These are phyloP conservation scores for Phyllotreta striolata DNA, from an alignment of 2,888 invertebrate species.

Conservation along the genomic window DNA sequence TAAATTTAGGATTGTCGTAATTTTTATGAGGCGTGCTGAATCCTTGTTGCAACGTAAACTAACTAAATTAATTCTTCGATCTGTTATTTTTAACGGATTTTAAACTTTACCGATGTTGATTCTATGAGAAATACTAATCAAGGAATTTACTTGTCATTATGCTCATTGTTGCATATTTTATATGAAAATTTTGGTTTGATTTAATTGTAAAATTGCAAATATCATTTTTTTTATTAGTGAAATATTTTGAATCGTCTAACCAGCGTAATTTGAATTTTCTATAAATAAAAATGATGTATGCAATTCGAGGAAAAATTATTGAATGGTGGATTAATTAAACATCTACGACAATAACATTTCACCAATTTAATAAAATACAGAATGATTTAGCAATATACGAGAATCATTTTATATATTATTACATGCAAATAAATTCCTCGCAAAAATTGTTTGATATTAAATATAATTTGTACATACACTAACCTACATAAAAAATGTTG, in stretches of 20 bases:
- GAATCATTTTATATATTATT: too few species aligned
- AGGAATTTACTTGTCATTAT: conserved; percentile 39
- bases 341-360: conserved; percentile 20
- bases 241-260: background rate
- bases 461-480: conserved; percentile 6
- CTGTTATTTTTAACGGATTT: conserved; percentile 21
- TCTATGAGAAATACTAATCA: conserved; percentile 31
- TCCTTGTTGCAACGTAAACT: conserved; percentile 4
- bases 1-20: too few species aligned
- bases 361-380: conserved; percentile 12
- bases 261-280: background rate
- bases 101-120: conserved; percentile 41
- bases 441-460: background rate
- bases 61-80: conserved; percentile 27
- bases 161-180: conserved; percentile 44
- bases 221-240: conserved; percentile 13
- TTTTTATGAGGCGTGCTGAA: background rate
- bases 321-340: conserved; percentile 12
- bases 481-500: conserved; percentile 8
- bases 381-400: background rate
- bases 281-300: conserved; percentile 12
- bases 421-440: conserved; percentile 17
- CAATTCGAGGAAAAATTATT: conserved; percentile 4
- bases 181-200: conserved; percentile 4
- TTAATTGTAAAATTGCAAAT: conserved; percentile 13